phyloP scores from a whole-genome alignment of 1,140 invertebrate genomes.

The Stegodyphus dumicola region DNA sequence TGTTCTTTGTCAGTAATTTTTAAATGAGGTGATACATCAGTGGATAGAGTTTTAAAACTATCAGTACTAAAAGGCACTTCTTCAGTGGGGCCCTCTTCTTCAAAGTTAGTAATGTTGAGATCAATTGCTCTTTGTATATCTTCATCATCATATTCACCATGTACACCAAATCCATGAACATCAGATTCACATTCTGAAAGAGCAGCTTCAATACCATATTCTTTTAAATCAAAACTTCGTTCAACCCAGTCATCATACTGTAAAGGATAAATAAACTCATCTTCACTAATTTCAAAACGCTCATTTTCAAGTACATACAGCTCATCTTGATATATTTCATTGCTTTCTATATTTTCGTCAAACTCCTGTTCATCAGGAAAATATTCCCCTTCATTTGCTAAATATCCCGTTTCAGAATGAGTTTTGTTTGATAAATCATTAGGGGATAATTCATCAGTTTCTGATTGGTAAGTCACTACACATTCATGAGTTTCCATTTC shows the following conservation, averaged over 20 bases:
- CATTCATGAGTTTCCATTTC: too few relatives aligned
- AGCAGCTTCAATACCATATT: slow-evolving; percentile 43
- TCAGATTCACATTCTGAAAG: slow-evolving; percentile 20
- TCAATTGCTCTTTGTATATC: slow-evolving; percentile 47
- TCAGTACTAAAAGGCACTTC: slow-evolving; percentile 25
- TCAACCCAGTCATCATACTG: slow-evolving; percentile 54
- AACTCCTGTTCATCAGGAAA: neutral
- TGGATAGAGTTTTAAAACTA: slow-evolving; percentile 45
- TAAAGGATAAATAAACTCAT: slow-evolving; percentile 51
- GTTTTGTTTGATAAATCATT: too few relatives aligned
- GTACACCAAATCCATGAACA: slow-evolving; percentile 18
- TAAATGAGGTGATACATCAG: slow-evolving; percentile 9
- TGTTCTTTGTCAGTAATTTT: slow-evolving; percentile 28
- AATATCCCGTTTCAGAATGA: too few relatives aligned
- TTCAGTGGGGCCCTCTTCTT: slow-evolving; percentile 1
- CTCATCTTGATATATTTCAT: slow-evolving; percentile 11
- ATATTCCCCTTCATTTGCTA: too few relatives aligned
- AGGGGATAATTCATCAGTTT: too few relatives aligned
- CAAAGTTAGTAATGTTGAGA: slow-evolving; percentile 44
- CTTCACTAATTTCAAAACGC: slow-evolving; percentile 34
- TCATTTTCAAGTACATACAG: slow-evolving; percentile 1
- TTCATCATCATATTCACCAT: slow-evolving; percentile 39
- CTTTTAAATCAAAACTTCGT: slow-evolving; percentile 52
- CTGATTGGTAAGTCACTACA: too few relatives aligned
- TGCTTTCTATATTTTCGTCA: slow-evolving; percentile 11